phyloP scores from a whole-genome alignment of 1,140 invertebrate genomes.

The honey bee (Apis mellifera) region DNA sequence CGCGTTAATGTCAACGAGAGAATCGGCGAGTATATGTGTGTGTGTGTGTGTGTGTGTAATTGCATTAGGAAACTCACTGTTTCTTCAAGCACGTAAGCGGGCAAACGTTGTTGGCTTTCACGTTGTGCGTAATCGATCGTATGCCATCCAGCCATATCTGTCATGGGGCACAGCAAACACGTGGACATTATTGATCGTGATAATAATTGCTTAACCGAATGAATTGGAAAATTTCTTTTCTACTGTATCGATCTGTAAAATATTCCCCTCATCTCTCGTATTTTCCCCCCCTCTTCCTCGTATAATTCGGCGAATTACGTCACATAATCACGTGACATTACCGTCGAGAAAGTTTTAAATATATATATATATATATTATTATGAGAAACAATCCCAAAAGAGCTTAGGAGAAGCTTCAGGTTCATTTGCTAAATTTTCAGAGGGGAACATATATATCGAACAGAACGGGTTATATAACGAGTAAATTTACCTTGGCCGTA shows the following conservation, averaged over 20 bases:
- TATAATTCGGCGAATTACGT: background rate
- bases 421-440: conserved; percentile 1
- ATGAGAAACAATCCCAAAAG: too few species aligned
- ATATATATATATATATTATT: too few species aligned
- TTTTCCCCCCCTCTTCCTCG: too few species aligned
- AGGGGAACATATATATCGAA: background rate
- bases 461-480: background rate
- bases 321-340: background rate
- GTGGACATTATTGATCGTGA: conserved; percentile 34
- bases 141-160: conserved; percentile 96
- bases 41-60: conserved; percentile 36
- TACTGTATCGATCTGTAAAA: background rate
- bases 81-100: conserved; percentile 99
- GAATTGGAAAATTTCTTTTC: conserved; percentile 10
- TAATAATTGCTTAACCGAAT: conserved; percentile 10
- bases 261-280: too few species aligned
- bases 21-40: conserved; percentile 1
- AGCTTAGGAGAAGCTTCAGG: background rate
- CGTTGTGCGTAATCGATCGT: conserved; percentile 97
- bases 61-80: conserved; percentile 90
- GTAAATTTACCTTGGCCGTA: conserved; percentile 91
- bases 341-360: background rate
- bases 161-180: conserved; percentile 50
- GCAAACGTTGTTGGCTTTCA: conserved; percentile 99
- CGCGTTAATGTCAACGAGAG: conserved; percentile 2